Evolutionary conservation across 2,113 vertebrate species (phyloP), one percentile per base, ranked within the genome.

Genomic region (Lophochroa leadbeateri): DNA sequence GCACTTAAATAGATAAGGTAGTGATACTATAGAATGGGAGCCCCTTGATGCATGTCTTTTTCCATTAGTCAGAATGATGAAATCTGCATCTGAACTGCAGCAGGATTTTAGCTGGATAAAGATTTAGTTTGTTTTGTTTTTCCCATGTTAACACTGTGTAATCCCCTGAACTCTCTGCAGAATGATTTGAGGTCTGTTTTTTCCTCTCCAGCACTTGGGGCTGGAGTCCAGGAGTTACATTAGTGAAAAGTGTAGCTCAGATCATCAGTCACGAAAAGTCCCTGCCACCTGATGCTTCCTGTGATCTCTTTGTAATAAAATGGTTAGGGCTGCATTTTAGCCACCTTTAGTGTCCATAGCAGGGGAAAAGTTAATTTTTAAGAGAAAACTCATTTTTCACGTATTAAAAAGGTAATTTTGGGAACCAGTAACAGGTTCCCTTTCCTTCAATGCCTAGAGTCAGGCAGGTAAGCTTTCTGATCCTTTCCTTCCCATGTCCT

Each of bases 61-160:
- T 82, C 46, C 14, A 6, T 90, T 74, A 96, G 82, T 80, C 70
- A 44, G 78, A 90, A 92, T 6, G 16, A 80, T 58, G 65, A 87
- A 84, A 85, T 80, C 67, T 84, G 55, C 82, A 71, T 64, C 72
- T 89, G 65, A 78, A 47, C 72, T 86, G 69, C 3, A 6, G 53
- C 43, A 79, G 72, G 47, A 88, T 76, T 96, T 81, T 83, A 88
- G 61, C 65, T 68, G 52, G 20, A 86, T 68, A 79, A 94, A 92
- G 91, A 49, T 24, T 77, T 52, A 10, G 23, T 77, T 84, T 80
- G 64, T 13, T 79, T 79, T 80, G 29, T 7, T 67, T 95, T 92
- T 91, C 75, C 74, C 63, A 3, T 25, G 21, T 86, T 80, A 58
- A 39, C 35, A 28, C 24, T 67, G 74, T 47, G 69, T 78, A 95